phyloP scores from a whole-genome alignment of 2,113 vertebrate genomes.

The Meleagris gallopavo region DNA sequence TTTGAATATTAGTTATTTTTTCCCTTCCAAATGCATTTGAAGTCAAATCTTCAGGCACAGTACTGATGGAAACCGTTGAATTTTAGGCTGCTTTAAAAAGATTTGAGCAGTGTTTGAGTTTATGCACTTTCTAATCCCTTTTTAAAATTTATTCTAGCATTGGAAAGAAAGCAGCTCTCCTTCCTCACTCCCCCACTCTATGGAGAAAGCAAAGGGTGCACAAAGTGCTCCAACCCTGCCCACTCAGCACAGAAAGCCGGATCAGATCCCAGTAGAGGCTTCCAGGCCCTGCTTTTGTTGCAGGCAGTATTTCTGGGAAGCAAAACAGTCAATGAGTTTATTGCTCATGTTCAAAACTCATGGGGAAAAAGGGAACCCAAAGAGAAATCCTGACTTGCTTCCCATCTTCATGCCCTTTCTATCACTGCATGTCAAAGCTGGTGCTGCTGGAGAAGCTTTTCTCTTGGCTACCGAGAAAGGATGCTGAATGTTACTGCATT shows the following conservation, averaged over 20 bases:
- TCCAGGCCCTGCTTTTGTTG: neutral
- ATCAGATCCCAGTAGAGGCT: neutral
- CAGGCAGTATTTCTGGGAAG: neutral
- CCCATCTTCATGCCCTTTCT: fast-evolving
- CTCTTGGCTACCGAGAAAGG: neutral
- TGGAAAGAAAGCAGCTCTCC: fast-evolving
- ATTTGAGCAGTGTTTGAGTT: neutral
- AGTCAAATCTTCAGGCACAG: neutral
- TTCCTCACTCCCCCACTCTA: neutral
- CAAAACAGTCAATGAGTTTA: neutral
- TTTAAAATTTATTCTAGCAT: too few relatives aligned
- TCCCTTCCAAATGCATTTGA: neutral
- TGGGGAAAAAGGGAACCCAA: neutral
- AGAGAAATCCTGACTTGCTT: neutral
- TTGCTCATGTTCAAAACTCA: neutral
- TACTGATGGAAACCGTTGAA: fast-evolving
- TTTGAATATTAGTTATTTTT: neutral
- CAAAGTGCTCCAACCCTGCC: neutral
- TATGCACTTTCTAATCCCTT: neutral
- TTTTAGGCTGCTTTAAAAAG: neutral
- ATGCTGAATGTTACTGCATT: neutral
- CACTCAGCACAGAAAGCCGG: neutral
- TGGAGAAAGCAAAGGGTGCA: neutral
- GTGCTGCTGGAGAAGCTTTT: neutral
- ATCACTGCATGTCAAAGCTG: neutral